These are phyloP conservation scores for Hermetia illucens DNA, from an alignment of 1,140 invertebrate genomes.

Conservation along the genomic window DNA sequence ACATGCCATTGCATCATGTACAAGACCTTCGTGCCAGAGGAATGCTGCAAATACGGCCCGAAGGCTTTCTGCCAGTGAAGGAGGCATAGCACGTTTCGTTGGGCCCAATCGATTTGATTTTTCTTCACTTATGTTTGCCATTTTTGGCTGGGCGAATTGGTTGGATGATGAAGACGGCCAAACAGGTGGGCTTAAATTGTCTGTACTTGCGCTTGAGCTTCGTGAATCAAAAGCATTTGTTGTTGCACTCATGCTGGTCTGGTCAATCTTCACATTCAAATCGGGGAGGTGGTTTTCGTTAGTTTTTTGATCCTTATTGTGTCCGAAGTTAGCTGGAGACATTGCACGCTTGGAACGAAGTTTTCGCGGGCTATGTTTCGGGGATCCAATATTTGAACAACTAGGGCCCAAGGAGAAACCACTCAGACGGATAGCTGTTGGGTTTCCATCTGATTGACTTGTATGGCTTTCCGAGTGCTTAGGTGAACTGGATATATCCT, in stretches of 20 bases:
- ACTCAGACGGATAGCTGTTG: conserved; percentile 8
- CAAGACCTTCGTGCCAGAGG: conserved; percentile 92
- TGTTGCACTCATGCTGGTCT: neutral
- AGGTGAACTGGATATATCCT: neutral
- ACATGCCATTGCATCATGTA: conserved; percentile 94
- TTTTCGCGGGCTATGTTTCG: conserved; percentile 21
- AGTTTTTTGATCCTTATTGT: neutral
- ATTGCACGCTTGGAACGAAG: conserved; percentile 6
- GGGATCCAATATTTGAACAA: conserved; percentile 22
- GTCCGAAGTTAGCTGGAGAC: conserved; percentile 7
- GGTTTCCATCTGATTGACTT: neutral
- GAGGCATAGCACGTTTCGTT: conserved; percentile 71
- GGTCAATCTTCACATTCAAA: conserved; percentile 1
- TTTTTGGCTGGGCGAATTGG: neutral
- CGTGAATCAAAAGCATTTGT: neutral
- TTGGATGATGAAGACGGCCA: conserved; percentile 10
- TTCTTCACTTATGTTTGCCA: neutral
- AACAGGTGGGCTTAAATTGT: conserved; percentile 10
- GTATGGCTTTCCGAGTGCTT: neutral
- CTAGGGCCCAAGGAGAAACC: conserved; percentile 24
- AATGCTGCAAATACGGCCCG: conserved; percentile 90
- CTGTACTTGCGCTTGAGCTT: conserved; percentile 8
- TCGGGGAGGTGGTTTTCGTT: neutral
- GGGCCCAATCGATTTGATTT: conserved; percentile 13
- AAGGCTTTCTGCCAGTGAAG: conserved; percentile 83